Base-by-base conservation (phyloP, 2,888 invertebrate species). In the Drosophila dives region DNA sequence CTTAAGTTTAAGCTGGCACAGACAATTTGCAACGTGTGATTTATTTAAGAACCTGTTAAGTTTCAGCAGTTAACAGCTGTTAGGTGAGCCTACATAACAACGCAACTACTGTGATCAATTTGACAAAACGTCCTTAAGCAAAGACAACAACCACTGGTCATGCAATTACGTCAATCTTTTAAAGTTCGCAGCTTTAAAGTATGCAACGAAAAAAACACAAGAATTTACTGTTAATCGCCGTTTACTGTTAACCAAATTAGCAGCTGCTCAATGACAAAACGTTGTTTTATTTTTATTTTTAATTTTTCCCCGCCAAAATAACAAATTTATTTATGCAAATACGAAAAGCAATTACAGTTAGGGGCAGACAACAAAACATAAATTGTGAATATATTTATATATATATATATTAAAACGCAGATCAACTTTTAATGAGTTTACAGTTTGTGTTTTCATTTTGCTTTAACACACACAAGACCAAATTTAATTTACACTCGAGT, bases 401-500 rank as follows among this genome's bases (percentile, higher is more conserved):
- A 26, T 26, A 26, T 3, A 45, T 45, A 23, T 23, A 45, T 67
- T 62, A 68, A 64, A 77, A 62, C 51, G 49, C 80, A 80, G 80
- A 76, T 77, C 69, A 74, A 84, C 89, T 78, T 84, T 89, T 83
- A 89, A 84, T 89, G 89, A 84, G 86, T 70, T 77, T 54, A 58
- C 45, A 63, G 62, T 51, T 64, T 71, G 45, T 69, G 23, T 66
- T 65, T 76, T 53, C 59, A 61, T 51, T 68, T 68, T 55, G 60
- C 54, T 50, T 80, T 72, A 56, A 62, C 56, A 66, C 76, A 54
- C 64, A 23, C 23, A 36, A n/a, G 12, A 29, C 51, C 60, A 75
- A 86, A 85, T 85, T 89, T 72, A 85, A 86, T 85, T 89, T 89
- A 64, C 77, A 77, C 81, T 81, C 33, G 64, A 63, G 70, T 72